Evolutionary conservation across 2,797 vertebrate species (phyloP), one percentile per base, ranked within the genome.

Genomic region (Moxostoma hubbsi): DNA sequence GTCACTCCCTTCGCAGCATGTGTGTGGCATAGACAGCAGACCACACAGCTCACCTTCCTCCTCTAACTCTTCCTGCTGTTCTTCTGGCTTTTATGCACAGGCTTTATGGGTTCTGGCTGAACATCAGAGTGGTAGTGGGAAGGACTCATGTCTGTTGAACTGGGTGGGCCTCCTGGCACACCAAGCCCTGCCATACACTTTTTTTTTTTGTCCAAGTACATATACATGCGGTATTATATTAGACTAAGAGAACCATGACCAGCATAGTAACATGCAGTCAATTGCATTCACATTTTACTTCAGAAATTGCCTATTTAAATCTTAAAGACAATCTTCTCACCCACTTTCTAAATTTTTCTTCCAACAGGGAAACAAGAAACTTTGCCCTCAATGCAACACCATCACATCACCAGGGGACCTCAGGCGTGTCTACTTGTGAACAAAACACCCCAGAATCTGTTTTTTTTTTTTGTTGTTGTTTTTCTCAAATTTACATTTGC

Each of bases 321-420:
- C 3, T 36, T 36, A 36, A 36, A 8, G 12, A n/a, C 12, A 13
- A 11, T 10, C 47, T 72, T 16, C 58, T 77, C 16, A 43, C 47
- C 50, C 8, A 66, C 12, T 13, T 64, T 43, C 55, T 46, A 9
- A 54, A 6, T 75, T 69, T 65, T 3, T 76, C 15, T 82, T 71
- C 9, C 87, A 86, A 58, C 94, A 99, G 97, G 98, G 98, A 82
- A 98, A 98, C 89, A 99, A 99, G 95, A 99, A 99, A 93, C 94
- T 99, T 66, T 99, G 98, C 90, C 98, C 98, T 57, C 98, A 99
- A 93, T 99, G 98, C 90, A 99, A 99, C 94, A 99, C 98, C 92
- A 99, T 99, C 95, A 99, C 97, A 4, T 97, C 98, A 12, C 97
- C 98, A 0, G 97, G 98, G 89, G 98, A 99, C 92, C 95, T 99